These are phyloP conservation scores for Hucho hucho DNA, from an alignment of 2,113 vertebrate genomes.

Conservation along the genomic window DNA sequence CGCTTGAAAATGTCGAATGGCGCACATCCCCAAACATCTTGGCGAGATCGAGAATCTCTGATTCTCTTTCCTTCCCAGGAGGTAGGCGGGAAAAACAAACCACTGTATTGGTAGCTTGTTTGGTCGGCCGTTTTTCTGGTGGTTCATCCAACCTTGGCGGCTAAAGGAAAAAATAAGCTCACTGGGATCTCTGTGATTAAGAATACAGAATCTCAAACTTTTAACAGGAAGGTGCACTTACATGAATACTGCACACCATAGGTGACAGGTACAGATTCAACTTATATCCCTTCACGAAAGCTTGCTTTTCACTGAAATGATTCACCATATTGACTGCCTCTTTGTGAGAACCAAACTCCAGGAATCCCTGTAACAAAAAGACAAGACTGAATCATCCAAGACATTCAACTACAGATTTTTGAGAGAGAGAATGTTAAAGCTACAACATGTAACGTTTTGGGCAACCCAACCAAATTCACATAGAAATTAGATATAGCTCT, in stretches of 20 bases:
- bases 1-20: slow-evolving; percentile 31
- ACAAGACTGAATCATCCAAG: background rate
- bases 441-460: too few species aligned
- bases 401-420: background rate
- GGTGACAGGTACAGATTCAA: slow-evolving; percentile 44
- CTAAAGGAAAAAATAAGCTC: slow-evolving; percentile 23
- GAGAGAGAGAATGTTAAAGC: too few species aligned
- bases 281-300: slow-evolving; percentile 36
- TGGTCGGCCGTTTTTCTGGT: slow-evolving; percentile 15
- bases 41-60: slow-evolving; percentile 37
- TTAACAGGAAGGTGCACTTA: slow-evolving; percentile 10
- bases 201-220: background rate
- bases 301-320: slow-evolving; percentile 41
- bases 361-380: slow-evolving; percentile 40
- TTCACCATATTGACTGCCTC: slow-evolving; percentile 48
- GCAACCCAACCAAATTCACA: too few species aligned
- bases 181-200: background rate
- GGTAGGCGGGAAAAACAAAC: slow-evolving; percentile 49
- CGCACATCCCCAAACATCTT: slow-evolving; percentile 46
- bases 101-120: slow-evolving; percentile 16
- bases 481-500: too few species aligned
- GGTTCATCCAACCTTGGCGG: slow-evolving; percentile 29
- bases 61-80: slow-evolving; percentile 19
- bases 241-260: slow-evolving; percentile 33
- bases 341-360: slow-evolving; percentile 47